A percentile compares a stretch with the other conserved stretches of the same genome.
These are phyloP conservation scores for Hyperoplus immaculatus DNA, from an alignment of 2,797 vertebrate species.

Conservation along the genomic window DNA sequence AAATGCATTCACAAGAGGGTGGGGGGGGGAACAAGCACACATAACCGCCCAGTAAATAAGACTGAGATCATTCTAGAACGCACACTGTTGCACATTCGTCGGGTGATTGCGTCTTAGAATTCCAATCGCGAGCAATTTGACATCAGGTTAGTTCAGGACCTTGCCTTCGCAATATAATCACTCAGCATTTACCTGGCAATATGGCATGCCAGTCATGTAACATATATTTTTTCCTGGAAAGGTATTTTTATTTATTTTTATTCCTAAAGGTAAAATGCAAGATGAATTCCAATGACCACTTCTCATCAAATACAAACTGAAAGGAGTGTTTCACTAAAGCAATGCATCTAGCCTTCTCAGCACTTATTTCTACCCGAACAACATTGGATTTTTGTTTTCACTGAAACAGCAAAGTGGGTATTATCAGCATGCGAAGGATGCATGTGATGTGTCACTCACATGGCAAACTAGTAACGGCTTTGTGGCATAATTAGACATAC, in stretches of 20 bases:
- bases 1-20: constrained; percentile 15
- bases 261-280: constrained; percentile 55
- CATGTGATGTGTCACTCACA: constrained; percentile 16
- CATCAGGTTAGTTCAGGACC: constrained; percentile 73
- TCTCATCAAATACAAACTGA: constrained; percentile 67
- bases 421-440: constrained; percentile 25
- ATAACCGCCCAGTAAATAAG: constrained; percentile 51
- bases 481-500: constrained; percentile 21
- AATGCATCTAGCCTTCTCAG: constrained; percentile 53
- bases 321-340: constrained; percentile 50
- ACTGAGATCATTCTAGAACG: constrained; percentile 32
- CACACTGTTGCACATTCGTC: constrained; percentile 41
- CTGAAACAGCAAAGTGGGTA: constrained; percentile 30
- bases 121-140: constrained; percentile 70
- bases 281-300: constrained; percentile 72
- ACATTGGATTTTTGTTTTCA: constrained; percentile 43
- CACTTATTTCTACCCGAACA: constrained; percentile 12
- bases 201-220: constrained; percentile 68
- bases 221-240: constrained; percentile 52
- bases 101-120: constrained; percentile 68
- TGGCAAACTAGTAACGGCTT: constrained; percentile 14
- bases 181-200: constrained; percentile 78
- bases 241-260: constrained; percentile 34
- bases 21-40: constrained; percentile 5
- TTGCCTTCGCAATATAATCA: constrained; percentile 80